Evolutionary conservation across 2,888 invertebrate genomes (phyloP), one percentile per base, ranked within the genome.

Genomic region (Pediacus dermestoides): DNA sequence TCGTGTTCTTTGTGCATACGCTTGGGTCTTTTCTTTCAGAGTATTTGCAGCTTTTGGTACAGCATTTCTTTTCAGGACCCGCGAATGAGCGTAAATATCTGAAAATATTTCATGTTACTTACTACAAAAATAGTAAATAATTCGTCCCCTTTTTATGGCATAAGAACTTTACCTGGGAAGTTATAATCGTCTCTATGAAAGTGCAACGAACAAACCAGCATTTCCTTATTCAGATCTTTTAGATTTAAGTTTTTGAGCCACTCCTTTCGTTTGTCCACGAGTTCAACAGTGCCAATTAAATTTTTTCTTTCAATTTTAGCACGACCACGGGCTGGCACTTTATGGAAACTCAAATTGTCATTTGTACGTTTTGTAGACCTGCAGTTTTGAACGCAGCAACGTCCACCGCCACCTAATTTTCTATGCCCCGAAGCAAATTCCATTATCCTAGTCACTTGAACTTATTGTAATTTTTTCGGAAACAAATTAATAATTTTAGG

Each of bases 1-100:
- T 23, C 23, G n/a, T 23, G n/a, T 23, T 23, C 23, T 23, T 23
- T 23, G 3, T 23, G 23, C 9, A 23, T 10, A 9, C 9, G 23
- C 8, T 3, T 9, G 4, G 3, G 3, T 23, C 10, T 23, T 23
- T 4, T 23, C 23, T 4, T 4, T 23, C 3, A 9, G n/a, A 4
- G 23, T 9, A 23, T 23, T 7, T 4, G 23, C 9, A 23, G 9
- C n/a, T 3, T 23, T 4, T 4, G 23, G 23, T 23, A 23, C 23
- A 23, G 23, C 23, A 6, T 4, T 23, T 23, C 9, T 23, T 23
- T 23, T 23, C 9, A 23, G 10, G 10, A 23, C 3, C 8, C 23
- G 23, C 3, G 10, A 7, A 9, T 23, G n/a, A 8, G 18, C 4
- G 4, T 18, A 4, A 6, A 18, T 4, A 18, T 18, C 18, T 18